Conservation (phyloP, 2,888 invertebrate species). For the Lithophane leautieri region DNA sequence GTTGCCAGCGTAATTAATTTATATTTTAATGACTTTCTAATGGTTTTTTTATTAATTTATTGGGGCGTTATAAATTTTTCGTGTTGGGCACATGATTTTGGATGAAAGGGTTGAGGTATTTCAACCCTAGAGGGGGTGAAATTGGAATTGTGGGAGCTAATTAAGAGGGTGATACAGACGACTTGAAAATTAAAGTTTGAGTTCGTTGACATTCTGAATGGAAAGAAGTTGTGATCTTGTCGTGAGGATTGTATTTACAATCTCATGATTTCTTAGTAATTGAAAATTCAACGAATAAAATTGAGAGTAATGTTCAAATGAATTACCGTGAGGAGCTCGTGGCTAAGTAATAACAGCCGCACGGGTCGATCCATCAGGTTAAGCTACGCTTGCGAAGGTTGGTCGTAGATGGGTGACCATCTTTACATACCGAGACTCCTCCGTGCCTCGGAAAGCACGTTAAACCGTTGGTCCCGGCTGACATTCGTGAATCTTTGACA, state of each 20-base stretch:
- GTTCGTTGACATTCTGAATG: conserved; percentile 50
- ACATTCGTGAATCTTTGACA: too few species aligned
- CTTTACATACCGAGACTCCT: too few species aligned
- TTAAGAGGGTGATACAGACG: conserved; percentile 53
- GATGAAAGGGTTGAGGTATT: conserved; percentile 60
- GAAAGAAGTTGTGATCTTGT: conserved; percentile 31
- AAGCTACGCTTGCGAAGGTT: too few species aligned
- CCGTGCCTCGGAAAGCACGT: too few species aligned
- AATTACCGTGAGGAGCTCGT: too few species aligned
- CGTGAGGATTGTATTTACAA: background rate
- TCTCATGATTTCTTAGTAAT: background rate
- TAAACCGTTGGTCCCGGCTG: too few species aligned
- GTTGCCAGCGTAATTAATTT: conserved; percentile 75
- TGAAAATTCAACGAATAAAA: background rate
- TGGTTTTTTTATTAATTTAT: conserved; percentile 71
- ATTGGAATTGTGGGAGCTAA: conserved; percentile 58
- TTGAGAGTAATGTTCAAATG: background rate
- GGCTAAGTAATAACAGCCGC: too few species aligned
- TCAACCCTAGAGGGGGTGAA: conserved; percentile 45
- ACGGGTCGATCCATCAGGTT: too few species aligned
- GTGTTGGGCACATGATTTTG: conserved; percentile 56
- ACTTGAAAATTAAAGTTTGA: conserved; percentile 48
- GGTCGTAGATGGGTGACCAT: too few species aligned
- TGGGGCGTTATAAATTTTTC: conserved; percentile 62
- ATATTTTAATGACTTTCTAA: conserved; percentile 77